phyloP scores from a whole-genome alignment of 2,888 invertebrate genomes.

The Pogonocherus hispidulus region DNA sequence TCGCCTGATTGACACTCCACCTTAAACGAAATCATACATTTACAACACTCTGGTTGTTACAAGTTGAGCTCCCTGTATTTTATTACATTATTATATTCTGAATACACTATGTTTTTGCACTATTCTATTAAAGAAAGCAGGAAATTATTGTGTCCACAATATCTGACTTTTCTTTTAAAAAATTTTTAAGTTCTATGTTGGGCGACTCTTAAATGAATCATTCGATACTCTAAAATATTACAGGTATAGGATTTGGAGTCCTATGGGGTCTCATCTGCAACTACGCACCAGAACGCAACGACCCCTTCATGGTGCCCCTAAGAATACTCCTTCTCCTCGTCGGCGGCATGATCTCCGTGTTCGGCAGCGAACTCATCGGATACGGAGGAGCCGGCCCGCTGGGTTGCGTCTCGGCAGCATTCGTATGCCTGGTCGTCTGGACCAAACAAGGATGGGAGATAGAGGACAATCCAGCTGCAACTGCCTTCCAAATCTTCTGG shows the following conservation, averaged over 20 bases:
- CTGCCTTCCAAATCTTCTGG: constrained; percentile 95
- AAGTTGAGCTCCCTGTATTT: too few relatives aligned
- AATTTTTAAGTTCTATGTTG: too few relatives aligned
- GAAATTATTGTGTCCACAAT: too few relatives aligned
- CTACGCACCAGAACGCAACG: constrained; percentile 86
- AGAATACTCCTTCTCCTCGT: constrained; percentile 84
- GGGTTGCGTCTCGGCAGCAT: constrained; percentile 85
- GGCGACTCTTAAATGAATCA: too few relatives aligned
- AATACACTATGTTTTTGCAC: too few relatives aligned
- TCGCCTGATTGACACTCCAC: too few relatives aligned
- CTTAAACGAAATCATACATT: too few relatives aligned
- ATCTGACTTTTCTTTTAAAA: too few relatives aligned
- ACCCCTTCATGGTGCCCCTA: constrained; percentile 84
- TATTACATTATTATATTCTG: too few relatives aligned
- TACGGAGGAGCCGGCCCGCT: constrained; percentile 84
- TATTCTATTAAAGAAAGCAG: too few relatives aligned
- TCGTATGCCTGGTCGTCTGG: constrained; percentile 87
- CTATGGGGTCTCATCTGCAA: constrained; percentile 85
- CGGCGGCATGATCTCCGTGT: constrained; percentile 86
- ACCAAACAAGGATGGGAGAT: constrained; percentile 86
- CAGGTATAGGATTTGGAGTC: constrained; percentile 76
- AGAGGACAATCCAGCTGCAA: constrained; percentile 89
- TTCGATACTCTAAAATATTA: too few relatives aligned
- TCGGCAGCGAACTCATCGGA: constrained; percentile 86
- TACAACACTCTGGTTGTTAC: too few relatives aligned